Conservation (phyloP, 2,797 vertebrate genomes). For the Chromis chromis region DNA sequence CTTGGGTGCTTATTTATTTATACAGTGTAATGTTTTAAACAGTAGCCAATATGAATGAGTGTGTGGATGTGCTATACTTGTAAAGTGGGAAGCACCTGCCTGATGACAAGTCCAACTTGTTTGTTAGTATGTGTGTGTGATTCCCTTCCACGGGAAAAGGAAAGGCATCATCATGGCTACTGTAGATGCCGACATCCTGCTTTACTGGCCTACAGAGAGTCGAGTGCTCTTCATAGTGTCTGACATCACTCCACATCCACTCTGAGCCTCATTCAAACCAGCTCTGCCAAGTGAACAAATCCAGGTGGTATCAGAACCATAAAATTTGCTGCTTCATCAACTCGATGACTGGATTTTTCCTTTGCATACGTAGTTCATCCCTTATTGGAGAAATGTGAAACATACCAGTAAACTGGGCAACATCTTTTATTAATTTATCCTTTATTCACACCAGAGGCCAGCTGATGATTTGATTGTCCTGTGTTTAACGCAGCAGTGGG, state of each 20-base stretch:
- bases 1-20: conserved; percentile 67
- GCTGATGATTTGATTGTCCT: conserved; percentile 25
- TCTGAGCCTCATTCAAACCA: background rate
- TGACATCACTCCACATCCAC: conserved; percentile 16
- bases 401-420: background rate
- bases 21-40: conserved; percentile 64
- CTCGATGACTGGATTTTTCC: background rate
- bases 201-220: conserved; percentile 5
- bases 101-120: conserved; percentile 49
- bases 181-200: conserved; percentile 46
- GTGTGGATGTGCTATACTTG: background rate
- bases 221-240: background rate
- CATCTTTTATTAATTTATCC: background rate
- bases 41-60: conserved; percentile 26
- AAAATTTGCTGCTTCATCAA: background rate
- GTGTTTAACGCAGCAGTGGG: conserved; percentile 43
- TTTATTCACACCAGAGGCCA: background rate
- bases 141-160: conserved; percentile 61
- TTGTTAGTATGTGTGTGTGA: conserved; percentile 2
- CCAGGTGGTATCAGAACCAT: background rate
- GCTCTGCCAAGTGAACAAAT: background rate
- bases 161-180: conserved; percentile 65
- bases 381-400: background rate
- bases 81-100: conserved; percentile 81
- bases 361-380: too few species aligned